These are phyloP conservation scores for Megalops cyprinoides DNA, from an alignment of 2,797 vertebrate genomes.

Conservation along the genomic window DNA sequence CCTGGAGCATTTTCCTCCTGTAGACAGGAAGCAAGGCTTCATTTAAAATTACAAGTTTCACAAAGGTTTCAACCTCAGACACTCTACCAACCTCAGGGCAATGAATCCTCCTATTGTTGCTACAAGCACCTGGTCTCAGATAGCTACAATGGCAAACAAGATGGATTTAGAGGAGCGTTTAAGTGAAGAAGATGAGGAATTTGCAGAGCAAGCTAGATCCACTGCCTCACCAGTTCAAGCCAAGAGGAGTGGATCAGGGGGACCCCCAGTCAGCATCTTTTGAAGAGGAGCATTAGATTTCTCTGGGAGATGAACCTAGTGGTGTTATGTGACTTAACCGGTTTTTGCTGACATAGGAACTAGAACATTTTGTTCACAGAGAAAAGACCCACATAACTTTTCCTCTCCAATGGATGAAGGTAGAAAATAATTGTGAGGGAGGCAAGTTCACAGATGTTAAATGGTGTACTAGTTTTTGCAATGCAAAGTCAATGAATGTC, in stretches of 20 bases:
- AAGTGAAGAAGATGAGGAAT: background rate
- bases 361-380: too few species aligned
- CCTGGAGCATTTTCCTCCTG: background rate
- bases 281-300: background rate
- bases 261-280: background rate
- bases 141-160: background rate
- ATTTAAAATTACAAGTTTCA: background rate
- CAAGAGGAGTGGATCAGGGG: background rate
- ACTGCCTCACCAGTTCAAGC: too few species aligned
- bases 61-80: too few species aligned
- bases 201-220: too few species aligned
- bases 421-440: too few species aligned
- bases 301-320: background rate
- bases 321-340: too few species aligned
- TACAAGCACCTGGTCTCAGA: background rate
- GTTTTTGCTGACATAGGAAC: too few species aligned
- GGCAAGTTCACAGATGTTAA: too few species aligned
- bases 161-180: background rate
- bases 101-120: background rate
- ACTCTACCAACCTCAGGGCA: background rate
- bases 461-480: too few species aligned
- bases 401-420: too few species aligned
- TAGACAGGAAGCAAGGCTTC: background rate
- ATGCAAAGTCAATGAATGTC: too few species aligned
- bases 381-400: too few species aligned